Percentiles rank a stretch among this genome's conserved stretches.
These are phyloP conservation scores for Myrmophylax atrothorax DNA, from an alignment of 2,113 vertebrate genomes.

Conservation along the genomic window DNA sequence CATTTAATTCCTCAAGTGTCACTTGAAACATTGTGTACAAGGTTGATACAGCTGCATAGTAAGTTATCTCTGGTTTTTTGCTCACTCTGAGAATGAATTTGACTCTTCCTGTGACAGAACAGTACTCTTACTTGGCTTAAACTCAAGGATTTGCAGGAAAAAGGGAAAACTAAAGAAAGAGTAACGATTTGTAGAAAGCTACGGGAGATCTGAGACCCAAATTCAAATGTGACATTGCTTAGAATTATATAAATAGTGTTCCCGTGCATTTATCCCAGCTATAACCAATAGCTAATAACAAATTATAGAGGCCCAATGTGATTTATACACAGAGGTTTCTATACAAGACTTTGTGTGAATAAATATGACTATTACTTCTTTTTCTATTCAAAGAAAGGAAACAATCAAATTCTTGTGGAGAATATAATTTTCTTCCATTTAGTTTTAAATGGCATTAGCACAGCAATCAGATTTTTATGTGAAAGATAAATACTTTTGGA, in stretches of 20 bases:
- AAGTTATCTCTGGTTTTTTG: background rate
- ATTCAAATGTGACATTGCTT: conserved; percentile 54
- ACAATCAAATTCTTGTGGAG: conserved; percentile 46
- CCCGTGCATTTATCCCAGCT: conserved; percentile 72
- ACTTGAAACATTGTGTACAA: background rate
- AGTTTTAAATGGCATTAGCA: conserved; percentile 72
- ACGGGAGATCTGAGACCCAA: conserved; percentile 57
- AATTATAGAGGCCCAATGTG: conserved; percentile 56
- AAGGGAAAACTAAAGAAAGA: conserved; percentile 31
- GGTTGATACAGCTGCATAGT: background rate
- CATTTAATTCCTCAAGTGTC: background rate
- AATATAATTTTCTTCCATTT: conserved; percentile 72
- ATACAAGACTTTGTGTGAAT: conserved; percentile 56
- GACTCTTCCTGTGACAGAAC: conserved; percentile 47
- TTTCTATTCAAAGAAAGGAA: conserved; percentile 63
- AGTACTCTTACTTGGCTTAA: conserved; percentile 42
- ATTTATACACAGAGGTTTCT: conserved; percentile 64
- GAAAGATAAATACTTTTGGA: conserved; percentile 67
- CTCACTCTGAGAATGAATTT: conserved; percentile 46
- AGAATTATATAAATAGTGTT: conserved; percentile 67
- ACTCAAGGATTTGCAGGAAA: conserved; percentile 23
- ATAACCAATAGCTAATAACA: conserved; percentile 67
- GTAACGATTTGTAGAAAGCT: conserved; percentile 59
- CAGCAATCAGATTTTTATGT: conserved; percentile 69
- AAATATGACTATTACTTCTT: conserved; percentile 65